Evolutionary conservation across 2,888 invertebrate genomes (phyloP), one percentile per base, ranked within the genome.

Genomic region (Nymphalis urticae): DNA sequence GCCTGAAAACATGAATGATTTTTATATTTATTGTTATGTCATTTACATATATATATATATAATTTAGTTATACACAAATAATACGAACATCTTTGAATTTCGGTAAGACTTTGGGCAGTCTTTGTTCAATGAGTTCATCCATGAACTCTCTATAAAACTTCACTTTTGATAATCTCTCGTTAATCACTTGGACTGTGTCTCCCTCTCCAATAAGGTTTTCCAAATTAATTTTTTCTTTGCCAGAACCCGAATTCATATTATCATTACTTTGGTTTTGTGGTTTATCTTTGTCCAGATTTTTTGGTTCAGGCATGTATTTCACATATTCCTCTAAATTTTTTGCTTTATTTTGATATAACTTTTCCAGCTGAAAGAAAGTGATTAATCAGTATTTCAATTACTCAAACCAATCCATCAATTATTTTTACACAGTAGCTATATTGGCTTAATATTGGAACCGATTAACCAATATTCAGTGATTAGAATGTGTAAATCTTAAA

Each of bases 21-120:
- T 10, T 4, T 21, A 17, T 17, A 48, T 54, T 63, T 42, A 53
- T 19, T 54, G 17, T 9, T 53, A 21, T 17, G 4, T 16, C n/a
- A 24, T 13, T 42, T 7, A 42, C 48, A 53, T 62, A 16, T 42
- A 16, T 16, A 53, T 62, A 16, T 42, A 16, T 16, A 50, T 47
- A 48, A 51, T n/a, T 13, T 21, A 3, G 10, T 17, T 27, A 24
- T 24, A 7, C 16, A 17, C 24, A 58, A 54, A 51, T 2, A 62
- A 24, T 66, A 82, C 84, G 81, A 75, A 88, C 88, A n/a, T 81
- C 75, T 62, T 79, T 76, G 67, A 75, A 81, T 64, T 75, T 83
- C 10, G 79, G 82, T 48, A 89, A 62, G 9, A 85, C 19, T n/a
- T 69, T 59, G 0, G 84, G 79, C 50, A 88, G 70, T 59, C 76